Percentiles rank a stretch among this genome's conserved stretches.
Conservation (phyloP, 1,140 invertebrate genomes). For the Drosophila obscura region DNA sequence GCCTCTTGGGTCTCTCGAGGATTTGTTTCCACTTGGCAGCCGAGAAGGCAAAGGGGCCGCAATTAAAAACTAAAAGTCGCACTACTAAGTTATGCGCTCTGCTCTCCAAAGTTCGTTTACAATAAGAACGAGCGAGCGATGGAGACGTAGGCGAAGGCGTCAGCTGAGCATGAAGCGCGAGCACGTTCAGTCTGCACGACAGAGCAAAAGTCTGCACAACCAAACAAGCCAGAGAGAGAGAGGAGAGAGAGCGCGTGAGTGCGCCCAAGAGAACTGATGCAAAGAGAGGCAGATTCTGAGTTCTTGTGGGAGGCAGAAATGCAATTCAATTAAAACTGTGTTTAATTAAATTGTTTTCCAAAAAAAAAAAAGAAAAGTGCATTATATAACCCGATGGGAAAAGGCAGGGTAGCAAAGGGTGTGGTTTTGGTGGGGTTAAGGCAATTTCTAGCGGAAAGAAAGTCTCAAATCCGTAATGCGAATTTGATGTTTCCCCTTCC, state of each 20-base stretch:
- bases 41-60: constrained; percentile 15
- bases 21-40: constrained; percentile 38
- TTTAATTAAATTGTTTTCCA: constrained; percentile 47
- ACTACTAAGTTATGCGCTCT: constrained; percentile 51
- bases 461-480: constrained; percentile 41
- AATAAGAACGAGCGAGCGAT: neutral
- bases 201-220: constrained; percentile 27
- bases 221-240: constrained; percentile 12
- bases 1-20: no score
- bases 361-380: constrained; percentile 9
- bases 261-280: constrained; percentile 25
- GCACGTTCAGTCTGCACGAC: constrained; percentile 26
- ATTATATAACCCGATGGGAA: constrained; percentile 19
- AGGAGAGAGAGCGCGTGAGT: neutral
- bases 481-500: constrained; percentile 42
- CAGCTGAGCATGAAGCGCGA: constrained; percentile 16
- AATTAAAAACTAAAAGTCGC: constrained; percentile 57
- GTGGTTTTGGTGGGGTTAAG: no score
- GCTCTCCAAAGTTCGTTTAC: constrained; percentile 8
- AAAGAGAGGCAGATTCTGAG: neutral
- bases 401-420: no score
- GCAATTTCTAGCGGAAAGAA: constrained; percentile 43
- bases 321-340: constrained; percentile 56
- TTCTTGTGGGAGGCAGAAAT: constrained; percentile 8
- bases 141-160: neutral